Evolutionary conservation across 2,888 invertebrate species (phyloP), one percentile per base, ranked within the genome.

Genomic region (Aricia artaxerxes): DNA sequence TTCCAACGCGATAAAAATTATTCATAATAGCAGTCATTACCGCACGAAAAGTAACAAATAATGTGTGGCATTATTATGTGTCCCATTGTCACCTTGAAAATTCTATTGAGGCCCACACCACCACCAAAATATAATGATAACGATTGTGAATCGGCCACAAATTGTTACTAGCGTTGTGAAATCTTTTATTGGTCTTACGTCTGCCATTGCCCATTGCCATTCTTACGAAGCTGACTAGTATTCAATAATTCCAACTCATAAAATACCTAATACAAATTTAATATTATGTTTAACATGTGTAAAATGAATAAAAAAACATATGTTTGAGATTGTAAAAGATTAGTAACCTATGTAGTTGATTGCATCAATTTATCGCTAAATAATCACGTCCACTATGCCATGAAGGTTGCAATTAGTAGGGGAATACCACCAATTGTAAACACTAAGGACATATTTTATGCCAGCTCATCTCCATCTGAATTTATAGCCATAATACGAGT

Each of bases 371-470:
- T 92, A 87, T 90, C 90, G 90, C 91, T 86, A 85, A 86, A 86
- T 88, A 87, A 88, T 87, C 88, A 89, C 85, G 89, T 86, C 89
- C 91, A 93, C 90, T 88, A 89, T 82, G 90, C 89, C 94, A 93
- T 94, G 94, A 94, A 94, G 93, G 94, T 90, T 92, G 85, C 86
- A 87, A 88, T 92, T 88, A 90, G 92, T 90, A 88, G 91, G 93
- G 92, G 88, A 94, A 93, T 93, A 91, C 92, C 92, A 88, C 86
- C 85, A 87, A 88, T 90, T 87, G 87, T 84, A 84, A 69, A 84
- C 83, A 86, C 84, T 89, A 91, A 92, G 90, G 89, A 89, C 89
- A 88, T 88, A 92, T 92, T 92, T 92, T 92, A 92, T 90, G 87
- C 88, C 82, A 82, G 84, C 85, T 87, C 88, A 88, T 87, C 88